These are phyloP conservation scores for Apaloderma vittatum DNA, from an alignment of 2,113 vertebrate genomes.

Conservation along the genomic window DNA sequence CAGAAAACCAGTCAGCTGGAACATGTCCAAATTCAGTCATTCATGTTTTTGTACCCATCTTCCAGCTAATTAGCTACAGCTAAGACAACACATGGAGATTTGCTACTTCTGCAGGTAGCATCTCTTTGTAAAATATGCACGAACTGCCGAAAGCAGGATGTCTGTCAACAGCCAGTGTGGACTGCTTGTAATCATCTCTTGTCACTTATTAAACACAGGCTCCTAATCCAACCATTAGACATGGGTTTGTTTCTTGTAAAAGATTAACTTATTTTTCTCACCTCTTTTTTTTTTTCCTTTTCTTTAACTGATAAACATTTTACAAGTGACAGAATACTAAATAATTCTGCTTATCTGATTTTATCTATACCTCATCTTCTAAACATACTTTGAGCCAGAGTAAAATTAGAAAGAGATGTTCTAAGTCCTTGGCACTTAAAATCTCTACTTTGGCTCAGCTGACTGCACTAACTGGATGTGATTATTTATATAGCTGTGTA, in stretches of 20 bases:
- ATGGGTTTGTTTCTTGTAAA: background rate
- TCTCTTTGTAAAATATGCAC: background rate
- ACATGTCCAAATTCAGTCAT: background rate
- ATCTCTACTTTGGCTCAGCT: background rate
- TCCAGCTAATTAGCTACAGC: conserved; percentile 39
- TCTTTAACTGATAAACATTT: background rate
- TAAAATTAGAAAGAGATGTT: conserved; percentile 60
- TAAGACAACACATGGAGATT: background rate
- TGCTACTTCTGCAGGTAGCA: background rate
- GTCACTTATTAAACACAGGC: background rate
- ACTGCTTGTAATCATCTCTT: background rate
- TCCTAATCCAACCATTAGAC: background rate
- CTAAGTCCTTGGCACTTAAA: conserved; percentile 43
- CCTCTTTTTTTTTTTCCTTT: conserved; percentile 1
- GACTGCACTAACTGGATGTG: background rate
- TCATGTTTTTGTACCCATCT: conserved; percentile 12
- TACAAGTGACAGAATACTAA: conserved; percentile 14
- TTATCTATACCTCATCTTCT: conserved; percentile 47
- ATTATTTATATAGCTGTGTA: conserved; percentile 48
- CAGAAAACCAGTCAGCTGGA: background rate
- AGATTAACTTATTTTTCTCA: conserved; percentile 41
- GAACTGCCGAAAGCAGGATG: background rate
- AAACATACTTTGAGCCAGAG: conserved; percentile 39
- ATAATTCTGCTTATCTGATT: conserved; percentile 45
- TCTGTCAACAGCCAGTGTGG: background rate